phyloP scores from a whole-genome alignment of 2,888 invertebrate species.

The Trissonchulus sp. region DNA sequence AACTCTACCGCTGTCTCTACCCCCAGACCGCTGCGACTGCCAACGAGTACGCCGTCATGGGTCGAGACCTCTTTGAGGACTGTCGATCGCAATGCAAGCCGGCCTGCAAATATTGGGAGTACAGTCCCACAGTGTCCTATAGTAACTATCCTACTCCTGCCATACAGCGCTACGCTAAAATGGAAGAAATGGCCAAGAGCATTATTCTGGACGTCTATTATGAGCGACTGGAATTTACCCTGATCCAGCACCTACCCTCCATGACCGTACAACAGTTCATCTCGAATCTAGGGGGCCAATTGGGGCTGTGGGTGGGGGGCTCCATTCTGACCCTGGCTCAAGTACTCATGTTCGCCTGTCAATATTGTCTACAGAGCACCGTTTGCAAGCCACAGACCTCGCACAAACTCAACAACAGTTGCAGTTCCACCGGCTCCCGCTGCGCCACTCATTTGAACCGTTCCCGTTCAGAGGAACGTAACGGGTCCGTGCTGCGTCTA shows the following conservation, averaged over 20 bases:
- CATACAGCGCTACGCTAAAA: background rate
- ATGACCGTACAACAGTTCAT: constrained; percentile 21
- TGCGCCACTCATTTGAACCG: no score
- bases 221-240: constrained; percentile 25
- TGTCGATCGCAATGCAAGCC: constrained; percentile 43
- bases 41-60: background rate
- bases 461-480: background rate
- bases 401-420: background rate
- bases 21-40: background rate
- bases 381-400: background rate
- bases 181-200: constrained; percentile 36
- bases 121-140: constrained; percentile 43
- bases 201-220: constrained; percentile 41
- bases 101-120: constrained; percentile 45
- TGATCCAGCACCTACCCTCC: constrained; percentile 14
- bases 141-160: constrained; percentile 38
- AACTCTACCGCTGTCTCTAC: constrained; percentile 22
- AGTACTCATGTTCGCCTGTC: constrained; percentile 5
- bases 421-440: background rate
- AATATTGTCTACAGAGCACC: background rate
- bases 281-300: constrained; percentile 21
- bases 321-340: constrained; percentile 20
- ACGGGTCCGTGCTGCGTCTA: background rate
- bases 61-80: constrained; percentile 2
- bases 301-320: constrained; percentile 22